Evolutionary conservation across 2,797 vertebrate genomes (phyloP).

Genomic region (Cichlasoma orientale): DNA sequence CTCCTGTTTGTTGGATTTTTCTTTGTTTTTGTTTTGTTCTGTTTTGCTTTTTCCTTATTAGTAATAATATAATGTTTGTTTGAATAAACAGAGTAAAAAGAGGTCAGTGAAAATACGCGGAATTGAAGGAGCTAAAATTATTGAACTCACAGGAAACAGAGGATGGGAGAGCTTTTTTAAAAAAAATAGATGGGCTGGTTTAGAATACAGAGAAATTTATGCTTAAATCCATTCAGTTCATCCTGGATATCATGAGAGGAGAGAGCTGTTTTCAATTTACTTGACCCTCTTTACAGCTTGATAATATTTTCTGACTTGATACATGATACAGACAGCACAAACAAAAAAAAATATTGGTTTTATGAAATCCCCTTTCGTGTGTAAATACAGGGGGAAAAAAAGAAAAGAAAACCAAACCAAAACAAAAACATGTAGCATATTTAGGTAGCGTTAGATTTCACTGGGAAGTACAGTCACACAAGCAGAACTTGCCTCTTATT

Average conservation of each 20-base stretch:
- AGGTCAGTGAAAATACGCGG: background rate
- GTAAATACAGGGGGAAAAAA: background rate
- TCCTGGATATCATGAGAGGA: constrained; percentile 18
- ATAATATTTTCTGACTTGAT: constrained; percentile 25
- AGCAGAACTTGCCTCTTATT: constrained; percentile 38
- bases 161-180: background rate
- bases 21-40: background rate
- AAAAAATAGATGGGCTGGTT: background rate
- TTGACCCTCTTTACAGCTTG: constrained; percentile 12
- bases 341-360: constrained; percentile 25
- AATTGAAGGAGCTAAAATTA: background rate
- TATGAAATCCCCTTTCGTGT: constrained; percentile 19
- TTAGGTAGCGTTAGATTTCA: constrained; percentile 43
- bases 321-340: constrained; percentile 2
- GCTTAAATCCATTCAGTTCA: constrained; percentile 11
- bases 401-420: background rate
- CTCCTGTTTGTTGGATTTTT: background rate
- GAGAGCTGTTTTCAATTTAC: constrained; percentile 10
- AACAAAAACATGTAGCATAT: constrained; percentile 21
- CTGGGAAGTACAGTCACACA: constrained; percentile 40
- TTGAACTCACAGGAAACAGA: background rate
- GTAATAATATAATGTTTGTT: background rate
- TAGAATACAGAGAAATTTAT: background rate
- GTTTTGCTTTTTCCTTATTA: background rate
- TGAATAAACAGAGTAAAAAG: background rate